Percentiles rank a stretch among this genome's conserved stretches.
phyloP scores from a whole-genome alignment of 2,888 invertebrate genomes.

The Loripinus fragilis region DNA sequence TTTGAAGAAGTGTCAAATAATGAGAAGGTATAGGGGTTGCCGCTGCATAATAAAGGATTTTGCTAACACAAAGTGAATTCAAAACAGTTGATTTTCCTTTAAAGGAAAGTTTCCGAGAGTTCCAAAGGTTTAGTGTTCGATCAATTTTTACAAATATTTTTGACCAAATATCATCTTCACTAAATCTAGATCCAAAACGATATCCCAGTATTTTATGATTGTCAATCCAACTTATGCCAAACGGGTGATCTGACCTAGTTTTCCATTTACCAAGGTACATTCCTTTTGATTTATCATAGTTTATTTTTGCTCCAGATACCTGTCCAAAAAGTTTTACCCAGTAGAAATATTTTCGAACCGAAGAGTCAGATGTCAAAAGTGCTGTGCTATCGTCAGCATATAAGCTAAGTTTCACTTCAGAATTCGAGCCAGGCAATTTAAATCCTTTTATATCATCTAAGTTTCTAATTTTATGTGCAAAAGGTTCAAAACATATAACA shows the following conservation, averaged over 20 bases:
- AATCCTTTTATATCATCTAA: conserved; percentile 25
- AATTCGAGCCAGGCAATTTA: conserved; percentile 29
- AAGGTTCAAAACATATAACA: too few relatives aligned
- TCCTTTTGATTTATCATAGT: conserved; percentile 52
- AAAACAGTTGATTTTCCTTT: too few relatives aligned
- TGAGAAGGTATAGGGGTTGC: neutral
- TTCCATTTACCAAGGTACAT: too few relatives aligned
- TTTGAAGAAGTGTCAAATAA: conserved; percentile 13
- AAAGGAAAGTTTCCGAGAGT: too few relatives aligned
- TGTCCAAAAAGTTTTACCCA: conserved; percentile 30
- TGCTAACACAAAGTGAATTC: conserved; percentile 21
- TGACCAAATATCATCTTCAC: neutral
- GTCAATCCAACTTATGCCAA: too few relatives aligned
- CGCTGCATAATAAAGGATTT: conserved; percentile 12
- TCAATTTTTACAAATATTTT: neutral
- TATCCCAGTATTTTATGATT: neutral
- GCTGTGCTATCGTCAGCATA: conserved; percentile 40
- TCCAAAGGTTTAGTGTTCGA: too few relatives aligned
- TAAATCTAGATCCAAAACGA: neutral
- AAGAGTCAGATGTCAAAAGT: conserved; percentile 25
- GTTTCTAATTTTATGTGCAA: too few relatives aligned
- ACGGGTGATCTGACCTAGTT: too few relatives aligned
- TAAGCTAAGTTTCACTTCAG: too few relatives aligned
- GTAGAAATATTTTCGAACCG: conserved; percentile 12
- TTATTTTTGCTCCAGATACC: too few relatives aligned